A percentile compares a stretch with the other conserved stretches of the same genome.
These are phyloP conservation scores for Palloptera scutellata DNA, from an alignment of 2,888 invertebrate species.

Conservation along the genomic window DNA sequence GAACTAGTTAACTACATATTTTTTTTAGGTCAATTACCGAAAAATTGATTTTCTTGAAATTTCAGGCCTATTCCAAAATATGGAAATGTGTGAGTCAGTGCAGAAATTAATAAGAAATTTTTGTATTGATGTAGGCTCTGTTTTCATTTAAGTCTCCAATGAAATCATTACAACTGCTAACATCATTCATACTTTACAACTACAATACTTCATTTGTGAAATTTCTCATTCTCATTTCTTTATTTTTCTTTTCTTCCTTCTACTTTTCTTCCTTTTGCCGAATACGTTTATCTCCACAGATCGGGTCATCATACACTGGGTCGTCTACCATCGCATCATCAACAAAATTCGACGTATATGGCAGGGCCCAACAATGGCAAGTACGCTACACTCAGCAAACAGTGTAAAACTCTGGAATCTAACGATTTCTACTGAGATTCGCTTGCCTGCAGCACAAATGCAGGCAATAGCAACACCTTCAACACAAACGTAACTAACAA, in stretches of 20 bases:
- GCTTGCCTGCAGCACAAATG: slow-evolving; percentile 68
- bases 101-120: too few relatives aligned
- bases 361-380: slow-evolving; percentile 79
- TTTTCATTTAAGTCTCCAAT: too few relatives aligned
- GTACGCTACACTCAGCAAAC: slow-evolving; percentile 94
- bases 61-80: too few relatives aligned
- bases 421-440: slow-evolving; percentile 93
- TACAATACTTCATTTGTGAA: slow-evolving; percentile 16
- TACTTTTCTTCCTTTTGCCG: not conserved
- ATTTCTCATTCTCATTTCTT: slow-evolving; percentile 12
- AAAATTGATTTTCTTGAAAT: too few relatives aligned
- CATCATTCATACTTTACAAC: too few relatives aligned
- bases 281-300: slow-evolving; percentile 37
- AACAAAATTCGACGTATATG: slow-evolving; percentile 64
- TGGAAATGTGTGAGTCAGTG: too few relatives aligned
- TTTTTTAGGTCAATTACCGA: too few relatives aligned
- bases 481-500: slow-evolving; percentile 41
- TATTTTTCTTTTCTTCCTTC: slow-evolving; percentile 17
- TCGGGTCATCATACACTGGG: slow-evolving; percentile 72
- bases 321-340: slow-evolving; percentile 68
- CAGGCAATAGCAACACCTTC: slow-evolving; percentile 62
- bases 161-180: too few relatives aligned
- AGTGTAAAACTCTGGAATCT: slow-evolving; percentile 93
- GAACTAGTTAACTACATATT: too few relatives aligned
- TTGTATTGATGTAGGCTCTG: too few relatives aligned